A percentile compares a stretch with the other conserved stretches of the same genome.
Evolutionary conservation across 1,140 invertebrate genomes (phyloP).

Genomic region (Plutomurus gul): DNA sequence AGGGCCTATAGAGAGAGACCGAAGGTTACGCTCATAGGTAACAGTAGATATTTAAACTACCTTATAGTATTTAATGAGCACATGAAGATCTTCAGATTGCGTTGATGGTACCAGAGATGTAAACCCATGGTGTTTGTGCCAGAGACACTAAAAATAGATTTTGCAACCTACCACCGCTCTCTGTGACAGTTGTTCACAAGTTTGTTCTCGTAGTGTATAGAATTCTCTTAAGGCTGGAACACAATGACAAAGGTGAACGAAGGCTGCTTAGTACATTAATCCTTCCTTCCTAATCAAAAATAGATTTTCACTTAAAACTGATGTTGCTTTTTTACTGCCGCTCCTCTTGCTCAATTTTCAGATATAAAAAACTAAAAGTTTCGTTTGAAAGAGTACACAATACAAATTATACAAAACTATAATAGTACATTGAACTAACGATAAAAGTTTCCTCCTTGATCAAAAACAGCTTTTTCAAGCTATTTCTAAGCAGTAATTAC

Average conservation of each 20-base stretch:
- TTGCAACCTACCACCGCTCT: background rate
- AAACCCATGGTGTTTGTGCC: background rate
- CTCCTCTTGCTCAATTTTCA: background rate
- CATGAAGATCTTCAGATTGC: constrained; percentile 29
- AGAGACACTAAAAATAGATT: constrained; percentile 25
- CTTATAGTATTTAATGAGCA: background rate
- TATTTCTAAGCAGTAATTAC: too few species aligned
- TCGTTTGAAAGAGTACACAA: too few species aligned
- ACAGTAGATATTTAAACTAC: background rate
- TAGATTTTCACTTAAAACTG: background rate
- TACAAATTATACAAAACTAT: too few species aligned
- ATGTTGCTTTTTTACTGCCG: background rate
- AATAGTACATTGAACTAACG: too few species aligned
- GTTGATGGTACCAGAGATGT: background rate
- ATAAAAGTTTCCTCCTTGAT: too few species aligned
- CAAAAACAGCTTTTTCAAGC: too few species aligned
- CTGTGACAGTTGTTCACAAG: background rate
- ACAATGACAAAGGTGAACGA: background rate
- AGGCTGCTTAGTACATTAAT: background rate
- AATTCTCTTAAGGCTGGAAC: background rate
- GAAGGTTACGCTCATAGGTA: background rate
- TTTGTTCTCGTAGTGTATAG: background rate
- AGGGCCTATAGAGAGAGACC: background rate
- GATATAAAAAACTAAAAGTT: too few species aligned
- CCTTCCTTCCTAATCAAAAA: background rate